phyloP scores from a whole-genome alignment of 2,888 invertebrate genomes.

The Athrips mouffetella region DNA sequence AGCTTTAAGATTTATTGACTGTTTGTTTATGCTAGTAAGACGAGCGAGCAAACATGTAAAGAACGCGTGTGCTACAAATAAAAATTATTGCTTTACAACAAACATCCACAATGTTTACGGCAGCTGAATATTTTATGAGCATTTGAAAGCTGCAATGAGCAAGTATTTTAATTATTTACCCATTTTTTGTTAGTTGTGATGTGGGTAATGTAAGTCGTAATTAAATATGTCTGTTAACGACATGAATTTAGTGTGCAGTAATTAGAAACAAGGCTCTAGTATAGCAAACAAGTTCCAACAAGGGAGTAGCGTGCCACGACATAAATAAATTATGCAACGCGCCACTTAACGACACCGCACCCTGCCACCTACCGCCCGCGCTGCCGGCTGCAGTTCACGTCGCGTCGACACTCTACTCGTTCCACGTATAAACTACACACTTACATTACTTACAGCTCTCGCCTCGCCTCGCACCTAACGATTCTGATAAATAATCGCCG shows the following conservation, averaged over 20 bases:
- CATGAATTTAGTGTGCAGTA: constrained; percentile 35
- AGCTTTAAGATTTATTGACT: constrained; percentile 3
- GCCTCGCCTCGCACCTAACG: constrained; percentile 25
- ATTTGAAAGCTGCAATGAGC: constrained; percentile 4
- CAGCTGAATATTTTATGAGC: constrained; percentile 9
- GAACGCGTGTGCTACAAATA: constrained; percentile 3
- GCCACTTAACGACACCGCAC: constrained; percentile 55
- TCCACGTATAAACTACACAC: constrained; percentile 15
- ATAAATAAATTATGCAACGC: constrained; percentile 73
- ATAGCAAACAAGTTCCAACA: constrained; percentile 48
- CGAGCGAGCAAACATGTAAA: neutral
- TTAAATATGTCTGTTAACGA: constrained; percentile 26
- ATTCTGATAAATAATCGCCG: constrained; percentile 31
- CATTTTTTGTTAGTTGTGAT: constrained; percentile 1
- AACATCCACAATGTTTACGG: constrained; percentile 7
- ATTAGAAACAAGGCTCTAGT: constrained; percentile 43
- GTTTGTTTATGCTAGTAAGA: neutral
- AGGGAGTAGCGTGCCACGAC: constrained; percentile 65
- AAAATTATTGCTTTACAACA: constrained; percentile 6
- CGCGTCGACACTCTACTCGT: constrained; percentile 13
- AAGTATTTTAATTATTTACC: constrained; percentile 11
- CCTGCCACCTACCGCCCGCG: constrained; percentile 23
- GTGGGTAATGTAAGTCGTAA: constrained; percentile 19
- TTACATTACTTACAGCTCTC: no score
- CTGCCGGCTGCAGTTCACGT: constrained; percentile 1